Evolutionary conservation across 2,888 invertebrate species (phyloP).

Genomic region (Patella depressa): DNA sequence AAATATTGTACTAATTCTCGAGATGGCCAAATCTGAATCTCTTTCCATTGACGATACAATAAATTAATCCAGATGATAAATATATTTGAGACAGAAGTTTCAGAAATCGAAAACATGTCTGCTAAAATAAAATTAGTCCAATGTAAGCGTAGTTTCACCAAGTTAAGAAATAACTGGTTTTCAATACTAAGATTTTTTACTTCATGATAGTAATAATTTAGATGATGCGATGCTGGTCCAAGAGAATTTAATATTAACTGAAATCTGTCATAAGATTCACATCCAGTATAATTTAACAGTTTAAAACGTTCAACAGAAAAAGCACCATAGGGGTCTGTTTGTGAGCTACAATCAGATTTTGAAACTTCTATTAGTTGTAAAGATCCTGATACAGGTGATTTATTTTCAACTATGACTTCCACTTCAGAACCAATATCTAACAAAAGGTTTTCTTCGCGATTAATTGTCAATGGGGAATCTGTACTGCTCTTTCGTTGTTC

Average conservation of each 20-base stretch:
- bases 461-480: neutral
- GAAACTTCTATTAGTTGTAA: too few relatives aligned
- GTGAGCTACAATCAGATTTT: neutral
- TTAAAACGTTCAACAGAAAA: constrained; percentile 1
- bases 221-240: neutral
- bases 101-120: neutral
- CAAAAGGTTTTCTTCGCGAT: neutral
- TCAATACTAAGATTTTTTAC: neutral
- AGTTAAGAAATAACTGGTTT: neutral
- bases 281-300: neutral
- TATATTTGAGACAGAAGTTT: too few relatives aligned
- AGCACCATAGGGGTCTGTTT: neutral
- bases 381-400: neutral
- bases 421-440: neutral
- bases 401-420: neutral
- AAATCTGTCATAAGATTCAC: constrained; percentile 1
- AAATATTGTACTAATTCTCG: too few relatives aligned
- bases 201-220: neutral
- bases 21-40: too few relatives aligned
- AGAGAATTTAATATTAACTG: neutral
- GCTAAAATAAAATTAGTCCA: neutral
- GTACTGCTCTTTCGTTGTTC: neutral
- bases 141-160: neutral
- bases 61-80: too few relatives aligned
- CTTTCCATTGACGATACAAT: too few relatives aligned